Evolutionary conservation across 1,140 invertebrate genomes (phyloP), one percentile per base, ranked within the genome.

Genomic region (Acromyrmex echinatior): DNA sequence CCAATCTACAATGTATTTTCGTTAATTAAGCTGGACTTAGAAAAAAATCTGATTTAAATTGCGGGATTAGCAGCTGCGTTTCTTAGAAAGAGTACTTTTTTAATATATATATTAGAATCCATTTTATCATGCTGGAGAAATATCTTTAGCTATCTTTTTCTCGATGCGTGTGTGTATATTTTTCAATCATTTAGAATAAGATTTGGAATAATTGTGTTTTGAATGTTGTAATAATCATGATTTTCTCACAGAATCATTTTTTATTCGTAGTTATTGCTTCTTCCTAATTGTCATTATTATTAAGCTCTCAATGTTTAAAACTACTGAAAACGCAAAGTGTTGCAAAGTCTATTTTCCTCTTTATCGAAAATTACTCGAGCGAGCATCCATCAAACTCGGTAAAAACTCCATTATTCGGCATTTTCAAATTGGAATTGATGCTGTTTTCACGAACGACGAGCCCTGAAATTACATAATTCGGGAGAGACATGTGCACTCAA

Each of bases 81-180:
- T 45, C 14, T 49, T 12, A 63, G 39, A 62, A 77, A 58, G 7
- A 45, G 5, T 2, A 18, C 5, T 62, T 39, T 49, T 60, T 60
- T 70, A 74, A 35, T 56, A 74, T 31, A 56, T 74, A 56, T 74
- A 53, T 74, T 74, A 56, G 14, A 76, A 25, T 45, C 62, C n/a
- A 70, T 25, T 78, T 49, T n/a, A 5, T 49, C 60, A 78, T 14
- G 16, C 31, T 7, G 21, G 14, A 31, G 16, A 56, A 35, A 31
- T 21, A 39, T 31, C 45, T 58, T 74, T 21, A 5, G 16, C 35
- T 5, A 21, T 3, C 35, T 25, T 78, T 49, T 25, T 28, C 21
- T 78, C 21, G 21, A 45, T 77, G 9, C 12, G 25, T 31, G 0
- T n/a, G 51, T 49, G 21, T 63, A 78, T 12, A 51, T 68, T 16